Conservation (phyloP, 2,113 vertebrate genomes). For the Prinia subflava region DNA sequence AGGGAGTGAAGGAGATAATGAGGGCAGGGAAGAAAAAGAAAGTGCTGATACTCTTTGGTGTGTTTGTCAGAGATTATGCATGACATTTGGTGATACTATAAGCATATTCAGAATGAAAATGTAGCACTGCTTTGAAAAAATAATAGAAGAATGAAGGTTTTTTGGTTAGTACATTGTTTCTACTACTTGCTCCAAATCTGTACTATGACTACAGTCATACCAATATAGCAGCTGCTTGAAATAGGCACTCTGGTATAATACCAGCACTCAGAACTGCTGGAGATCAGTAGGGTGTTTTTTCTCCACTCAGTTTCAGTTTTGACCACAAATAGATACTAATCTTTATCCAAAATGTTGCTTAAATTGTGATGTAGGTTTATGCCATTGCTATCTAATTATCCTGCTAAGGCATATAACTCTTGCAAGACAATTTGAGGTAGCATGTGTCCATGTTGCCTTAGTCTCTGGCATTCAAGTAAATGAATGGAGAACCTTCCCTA, state of each 20-base stretch:
- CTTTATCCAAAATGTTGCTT: not conserved
- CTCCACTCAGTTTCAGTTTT: not conserved
- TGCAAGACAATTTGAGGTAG: not conserved
- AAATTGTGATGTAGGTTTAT: not conserved
- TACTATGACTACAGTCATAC: not conserved
- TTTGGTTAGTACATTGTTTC: not conserved
- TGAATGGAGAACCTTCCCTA: not conserved
- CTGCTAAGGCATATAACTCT: not conserved
- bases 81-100: not conserved
- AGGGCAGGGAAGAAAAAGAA: not conserved
- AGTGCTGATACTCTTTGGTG: not conserved
- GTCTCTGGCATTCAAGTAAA: not conserved
- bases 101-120: not conserved
- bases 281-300: not conserved
- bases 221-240: not conserved
- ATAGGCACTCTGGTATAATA: not conserved
- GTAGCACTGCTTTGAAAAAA: not conserved
- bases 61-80: not conserved
- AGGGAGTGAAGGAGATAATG: not conserved
- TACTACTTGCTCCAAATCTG: not conserved
- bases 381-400: not conserved
- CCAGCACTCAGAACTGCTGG: not conserved
- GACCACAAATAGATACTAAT: not conserved
- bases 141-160: not conserved
- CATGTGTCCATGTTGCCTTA: not conserved